phyloP scores from a whole-genome alignment of 2,113 vertebrate species.

The Chionodraco myersi region DNA sequence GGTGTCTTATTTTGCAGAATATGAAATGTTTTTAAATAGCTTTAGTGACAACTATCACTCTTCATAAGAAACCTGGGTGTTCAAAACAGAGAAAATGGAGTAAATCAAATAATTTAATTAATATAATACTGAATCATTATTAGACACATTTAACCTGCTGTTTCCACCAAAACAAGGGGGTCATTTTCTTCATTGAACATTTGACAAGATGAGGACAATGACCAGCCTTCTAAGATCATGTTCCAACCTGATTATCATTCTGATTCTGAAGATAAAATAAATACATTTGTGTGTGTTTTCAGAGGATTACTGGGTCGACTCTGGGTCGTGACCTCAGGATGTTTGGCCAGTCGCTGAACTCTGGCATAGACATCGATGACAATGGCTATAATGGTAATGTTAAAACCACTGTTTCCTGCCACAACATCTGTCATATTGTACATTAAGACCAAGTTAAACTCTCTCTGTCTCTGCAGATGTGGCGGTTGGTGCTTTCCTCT shows the following conservation, averaged over 20 bases:
- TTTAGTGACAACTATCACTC: neutral
- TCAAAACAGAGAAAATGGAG: no score
- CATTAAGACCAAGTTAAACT: slow-evolving; percentile 1
- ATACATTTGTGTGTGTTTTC: slow-evolving; percentile 14
- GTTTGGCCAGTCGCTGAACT: slow-evolving; percentile 78
- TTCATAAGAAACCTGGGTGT: no score
- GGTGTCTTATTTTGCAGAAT: neutral
- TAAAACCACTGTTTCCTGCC: neutral
- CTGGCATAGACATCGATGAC: slow-evolving; percentile 74
- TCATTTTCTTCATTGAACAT: neutral
- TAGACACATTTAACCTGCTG: no score
- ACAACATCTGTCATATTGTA: neutral
- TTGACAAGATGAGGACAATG: neutral
- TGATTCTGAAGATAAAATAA: neutral
- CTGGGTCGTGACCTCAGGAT: slow-evolving; percentile 71
- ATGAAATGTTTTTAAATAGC: neutral
- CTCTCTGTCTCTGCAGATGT: slow-evolving; percentile 85
- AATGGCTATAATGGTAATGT: slow-evolving; percentile 76
- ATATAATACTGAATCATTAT: no score
- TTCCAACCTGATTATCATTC: neutral
- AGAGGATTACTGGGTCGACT: slow-evolving; percentile 72
- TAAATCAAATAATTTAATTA: no score
- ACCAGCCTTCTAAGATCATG: neutral
- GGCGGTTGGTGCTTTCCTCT: slow-evolving; percentile 94
- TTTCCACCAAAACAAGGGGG: neutral